phyloP scores from a whole-genome alignment of 2,797 vertebrate genomes.

The Sparus aurata region DNA sequence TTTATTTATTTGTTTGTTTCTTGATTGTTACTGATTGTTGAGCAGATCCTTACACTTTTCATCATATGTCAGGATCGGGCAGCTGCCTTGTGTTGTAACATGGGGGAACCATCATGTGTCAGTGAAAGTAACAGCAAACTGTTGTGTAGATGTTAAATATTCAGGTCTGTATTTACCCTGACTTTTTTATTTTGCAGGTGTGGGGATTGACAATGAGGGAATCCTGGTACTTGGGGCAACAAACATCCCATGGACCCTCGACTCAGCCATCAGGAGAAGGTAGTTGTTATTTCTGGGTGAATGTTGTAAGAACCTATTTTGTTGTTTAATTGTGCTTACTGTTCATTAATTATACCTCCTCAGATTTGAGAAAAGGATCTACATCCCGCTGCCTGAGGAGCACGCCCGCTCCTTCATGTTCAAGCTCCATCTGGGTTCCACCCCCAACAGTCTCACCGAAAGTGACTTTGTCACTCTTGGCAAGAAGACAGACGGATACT shows the following conservation, averaged over 20 bases:
- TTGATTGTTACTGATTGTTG: background rate
- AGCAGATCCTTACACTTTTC: no score
- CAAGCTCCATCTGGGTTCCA: slow-evolving; percentile 93
- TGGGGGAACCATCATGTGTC: background rate
- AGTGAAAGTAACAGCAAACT: background rate
- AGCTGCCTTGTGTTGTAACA: background rate
- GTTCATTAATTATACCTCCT: slow-evolving; percentile 15
- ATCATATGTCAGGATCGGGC: background rate
- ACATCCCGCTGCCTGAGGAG: slow-evolving; percentile 97
- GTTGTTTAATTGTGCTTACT: slow-evolving; percentile 39
- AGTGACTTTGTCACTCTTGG: slow-evolving; percentile 91
- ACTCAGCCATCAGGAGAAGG: slow-evolving; percentile 98
- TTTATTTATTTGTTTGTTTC: background rate
- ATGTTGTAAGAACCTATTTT: background rate
- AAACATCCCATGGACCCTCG: slow-evolving; percentile 99
- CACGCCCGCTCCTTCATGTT: slow-evolving; percentile 96
- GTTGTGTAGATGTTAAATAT: background rate
- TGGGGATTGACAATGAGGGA: slow-evolving; percentile 96
- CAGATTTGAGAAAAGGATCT: slow-evolving; percentile 99
- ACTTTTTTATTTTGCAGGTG: slow-evolving; percentile 83
- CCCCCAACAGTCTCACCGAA: slow-evolving; percentile 88
- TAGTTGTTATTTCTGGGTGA: slow-evolving; percentile 61
- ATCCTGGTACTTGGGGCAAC: slow-evolving; percentile 99
- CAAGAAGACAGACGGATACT: slow-evolving; percentile 93
- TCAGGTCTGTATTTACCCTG: background rate